Evolutionary conservation across 2,113 vertebrate genomes (phyloP).

Genomic region (Salvelinus sp.): DNA sequence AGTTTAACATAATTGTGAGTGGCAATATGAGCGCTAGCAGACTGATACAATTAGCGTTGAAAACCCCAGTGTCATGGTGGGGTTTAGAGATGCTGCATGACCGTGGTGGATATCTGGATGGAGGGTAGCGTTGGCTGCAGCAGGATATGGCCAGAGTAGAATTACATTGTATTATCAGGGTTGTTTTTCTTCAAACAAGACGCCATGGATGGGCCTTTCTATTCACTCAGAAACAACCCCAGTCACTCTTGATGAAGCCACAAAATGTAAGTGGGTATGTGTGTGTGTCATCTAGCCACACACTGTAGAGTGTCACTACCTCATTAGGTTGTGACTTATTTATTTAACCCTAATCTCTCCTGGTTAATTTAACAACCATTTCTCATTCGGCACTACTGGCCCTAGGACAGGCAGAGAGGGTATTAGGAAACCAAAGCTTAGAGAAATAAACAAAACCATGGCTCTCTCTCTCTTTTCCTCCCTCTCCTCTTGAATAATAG

Average conservation of each 20-base stretch:
- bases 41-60: constrained; percentile 52
- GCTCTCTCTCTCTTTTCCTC: too few species aligned
- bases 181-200: constrained; percentile 16
- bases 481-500: too few species aligned
- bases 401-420: too few species aligned
- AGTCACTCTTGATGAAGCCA: not conserved
- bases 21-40: constrained; percentile 39
- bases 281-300: not conserved
- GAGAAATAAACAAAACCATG: too few species aligned
- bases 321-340: too few species aligned
- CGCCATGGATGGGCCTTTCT: constrained; percentile 18
- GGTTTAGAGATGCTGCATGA: not conserved
- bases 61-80: constrained; percentile 39
- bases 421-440: too few species aligned
- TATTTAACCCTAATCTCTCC: too few species aligned
- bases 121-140: too few species aligned
- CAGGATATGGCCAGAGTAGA: constrained; percentile 50
- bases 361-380: too few species aligned
- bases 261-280: too few species aligned
- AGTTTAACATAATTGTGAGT: constrained; percentile 49
- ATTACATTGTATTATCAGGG: constrained; percentile 35
- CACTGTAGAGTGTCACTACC: too few species aligned
- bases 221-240: constrained; percentile 2
- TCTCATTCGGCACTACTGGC: too few species aligned
- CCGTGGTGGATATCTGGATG: constrained; percentile 19